These are phyloP conservation scores for Galagoides demidoff DNA, from an alignment of 2,797 vertebrate species.

Conservation along the genomic window DNA sequence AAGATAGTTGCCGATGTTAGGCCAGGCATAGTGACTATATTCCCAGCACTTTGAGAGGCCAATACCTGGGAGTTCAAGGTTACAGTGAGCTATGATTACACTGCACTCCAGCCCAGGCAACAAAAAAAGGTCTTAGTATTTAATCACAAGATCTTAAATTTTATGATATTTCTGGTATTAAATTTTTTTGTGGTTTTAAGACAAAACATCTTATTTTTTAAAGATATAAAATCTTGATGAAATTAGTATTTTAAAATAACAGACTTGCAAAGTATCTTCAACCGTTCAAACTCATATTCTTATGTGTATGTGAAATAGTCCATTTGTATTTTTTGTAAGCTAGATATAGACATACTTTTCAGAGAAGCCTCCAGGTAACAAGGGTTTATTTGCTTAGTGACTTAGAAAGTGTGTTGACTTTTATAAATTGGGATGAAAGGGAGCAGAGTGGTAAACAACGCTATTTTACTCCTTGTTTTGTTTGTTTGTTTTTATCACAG, in stretches of 20 bases:
- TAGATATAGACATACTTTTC: conserved; percentile 10
- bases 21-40: not conserved
- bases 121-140: not conserved
- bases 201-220: not conserved
- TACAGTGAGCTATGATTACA: not conserved
- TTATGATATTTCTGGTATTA: not conserved
- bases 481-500: not conserved
- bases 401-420: not conserved
- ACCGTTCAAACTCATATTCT: not conserved
- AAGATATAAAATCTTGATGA: conserved; percentile 19
- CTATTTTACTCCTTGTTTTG: not conserved
- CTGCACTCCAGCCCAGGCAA: not conserved
- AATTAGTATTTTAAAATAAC: not conserved
- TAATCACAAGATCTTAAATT: conserved; percentile 5
- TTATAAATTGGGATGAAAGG: not conserved
- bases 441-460: not conserved
- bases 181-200: not conserved
- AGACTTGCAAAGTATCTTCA: not conserved
- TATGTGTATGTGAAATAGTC: not conserved
- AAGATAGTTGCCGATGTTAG: not conserved
- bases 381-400: not conserved
- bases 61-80: not conserved
- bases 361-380: not conserved
- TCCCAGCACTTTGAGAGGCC: not conserved
- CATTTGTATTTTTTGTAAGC: not conserved